Conservation (phyloP, 2,113 vertebrate genomes). For the Zootoca vivipara region DNA sequence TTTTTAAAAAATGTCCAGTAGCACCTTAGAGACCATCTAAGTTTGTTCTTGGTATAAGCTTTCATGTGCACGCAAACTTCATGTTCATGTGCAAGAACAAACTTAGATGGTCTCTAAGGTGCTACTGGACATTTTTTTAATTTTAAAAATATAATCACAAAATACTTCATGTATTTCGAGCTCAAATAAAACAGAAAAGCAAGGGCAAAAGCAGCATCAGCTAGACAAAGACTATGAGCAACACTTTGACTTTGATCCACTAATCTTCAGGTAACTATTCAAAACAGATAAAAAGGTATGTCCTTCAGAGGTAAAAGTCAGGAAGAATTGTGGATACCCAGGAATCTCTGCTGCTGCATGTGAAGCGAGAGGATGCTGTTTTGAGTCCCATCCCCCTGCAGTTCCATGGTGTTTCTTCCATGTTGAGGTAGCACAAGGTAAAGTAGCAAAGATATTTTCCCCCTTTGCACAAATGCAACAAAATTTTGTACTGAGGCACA, state of each 20-base stretch:
- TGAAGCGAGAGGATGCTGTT: conserved; percentile 33
- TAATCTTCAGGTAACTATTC: not conserved
- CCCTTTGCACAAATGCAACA: rapidly evolving
- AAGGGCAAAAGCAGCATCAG: not conserved
- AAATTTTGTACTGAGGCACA: not conserved
- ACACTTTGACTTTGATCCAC: not conserved
- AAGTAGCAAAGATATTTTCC: rapidly evolving
- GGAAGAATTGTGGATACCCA: conserved; percentile 48
- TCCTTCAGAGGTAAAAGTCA: conserved; percentile 35
- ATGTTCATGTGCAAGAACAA: no score
- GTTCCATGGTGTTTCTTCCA: conserved; percentile 67
- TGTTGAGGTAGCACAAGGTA: not conserved
- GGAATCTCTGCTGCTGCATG: conserved; percentile 41
- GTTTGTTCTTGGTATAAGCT: no score
- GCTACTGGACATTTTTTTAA: no score
- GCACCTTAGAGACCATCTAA: no score
- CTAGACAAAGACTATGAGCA: not conserved
- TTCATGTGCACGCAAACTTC: no score
- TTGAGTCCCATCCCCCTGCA: not conserved
- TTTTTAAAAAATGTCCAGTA: no score
- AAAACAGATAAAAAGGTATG: conserved; percentile 27
- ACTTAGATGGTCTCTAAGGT: no score
- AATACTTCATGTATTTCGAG: not conserved
- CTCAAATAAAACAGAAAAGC: no score
- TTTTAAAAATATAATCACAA: no score